phyloP scores from a whole-genome alignment of 2,888 invertebrate species.

The Dynastes grantii region DNA sequence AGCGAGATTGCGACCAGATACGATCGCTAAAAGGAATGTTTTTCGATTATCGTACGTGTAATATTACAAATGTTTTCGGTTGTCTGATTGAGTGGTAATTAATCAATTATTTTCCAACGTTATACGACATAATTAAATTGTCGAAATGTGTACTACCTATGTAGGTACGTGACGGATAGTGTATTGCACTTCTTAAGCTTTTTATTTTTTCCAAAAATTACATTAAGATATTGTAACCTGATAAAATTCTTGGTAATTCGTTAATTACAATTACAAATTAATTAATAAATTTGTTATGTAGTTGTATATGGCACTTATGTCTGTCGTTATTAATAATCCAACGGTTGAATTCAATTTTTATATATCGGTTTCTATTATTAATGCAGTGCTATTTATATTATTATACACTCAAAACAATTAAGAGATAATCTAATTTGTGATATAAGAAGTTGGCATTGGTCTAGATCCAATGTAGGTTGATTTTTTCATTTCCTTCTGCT shows the following conservation, averaged over 20 bases:
- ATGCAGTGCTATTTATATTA: no score
- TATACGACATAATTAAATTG: slow-evolving; percentile 23
- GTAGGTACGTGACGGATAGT: neutral
- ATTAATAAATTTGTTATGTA: neutral
- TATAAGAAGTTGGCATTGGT: no score
- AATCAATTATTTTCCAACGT: slow-evolving; percentile 20
- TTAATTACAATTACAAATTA: neutral
- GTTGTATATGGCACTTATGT: neutral
- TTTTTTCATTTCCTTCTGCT: no score
- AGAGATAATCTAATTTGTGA: no score
- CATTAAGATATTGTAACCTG: neutral
- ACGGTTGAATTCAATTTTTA: no score
- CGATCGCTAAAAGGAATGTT: slow-evolving; percentile 14
- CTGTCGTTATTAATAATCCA: neutral
- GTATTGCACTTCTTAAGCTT: neutral
- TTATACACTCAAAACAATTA: no score
- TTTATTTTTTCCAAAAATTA: no score
- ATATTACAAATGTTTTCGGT: slow-evolving; percentile 27
- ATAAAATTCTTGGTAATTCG: neutral
- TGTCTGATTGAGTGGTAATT: slow-evolving; percentile 33
- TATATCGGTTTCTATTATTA: no score
- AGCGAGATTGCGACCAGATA: neutral
- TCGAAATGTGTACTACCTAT: neutral
- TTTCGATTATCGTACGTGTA: slow-evolving; percentile 29
- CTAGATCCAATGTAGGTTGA: no score